Evolutionary conservation across 1,140 invertebrate species (phyloP).

Genomic region (Caenorhabditis tropicalis): DNA sequence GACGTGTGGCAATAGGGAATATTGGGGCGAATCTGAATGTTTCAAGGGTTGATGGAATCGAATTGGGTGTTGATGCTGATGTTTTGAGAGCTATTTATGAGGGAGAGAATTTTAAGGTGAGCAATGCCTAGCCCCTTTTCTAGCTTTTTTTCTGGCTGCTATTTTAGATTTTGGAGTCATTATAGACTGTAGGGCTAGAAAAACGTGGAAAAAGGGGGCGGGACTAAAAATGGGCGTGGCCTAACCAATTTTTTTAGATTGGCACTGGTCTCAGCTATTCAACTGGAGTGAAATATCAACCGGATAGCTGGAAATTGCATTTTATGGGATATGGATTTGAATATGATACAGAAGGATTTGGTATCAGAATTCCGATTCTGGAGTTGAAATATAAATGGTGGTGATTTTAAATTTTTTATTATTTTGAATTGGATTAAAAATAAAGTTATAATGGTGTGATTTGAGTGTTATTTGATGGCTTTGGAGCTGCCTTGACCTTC

Average conservation of each 20-base stretch:
- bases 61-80: neutral
- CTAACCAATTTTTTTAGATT: neutral
- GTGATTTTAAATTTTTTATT: neutral
- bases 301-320: neutral
- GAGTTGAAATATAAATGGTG: neutral
- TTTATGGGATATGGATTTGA: neutral
- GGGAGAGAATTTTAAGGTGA: neutral
- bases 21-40: neutral
- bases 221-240: too few relatives aligned
- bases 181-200: neutral
- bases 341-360: neutral
- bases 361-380: neutral
- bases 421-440: too few relatives aligned
- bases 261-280: neutral
- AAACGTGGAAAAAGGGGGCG: neutral
- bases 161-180: neutral
- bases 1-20: neutral
- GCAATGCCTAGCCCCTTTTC: too few relatives aligned
- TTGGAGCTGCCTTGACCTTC: too few relatives aligned
- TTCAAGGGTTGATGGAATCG: neutral
- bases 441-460: too few relatives aligned
- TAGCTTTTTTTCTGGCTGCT: too few relatives aligned
- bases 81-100: neutral
- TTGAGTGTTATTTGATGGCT: too few relatives aligned
- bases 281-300: neutral